phyloP scores from a whole-genome alignment of 2,888 invertebrate genomes.

The Chromoteleia sp. region DNA sequence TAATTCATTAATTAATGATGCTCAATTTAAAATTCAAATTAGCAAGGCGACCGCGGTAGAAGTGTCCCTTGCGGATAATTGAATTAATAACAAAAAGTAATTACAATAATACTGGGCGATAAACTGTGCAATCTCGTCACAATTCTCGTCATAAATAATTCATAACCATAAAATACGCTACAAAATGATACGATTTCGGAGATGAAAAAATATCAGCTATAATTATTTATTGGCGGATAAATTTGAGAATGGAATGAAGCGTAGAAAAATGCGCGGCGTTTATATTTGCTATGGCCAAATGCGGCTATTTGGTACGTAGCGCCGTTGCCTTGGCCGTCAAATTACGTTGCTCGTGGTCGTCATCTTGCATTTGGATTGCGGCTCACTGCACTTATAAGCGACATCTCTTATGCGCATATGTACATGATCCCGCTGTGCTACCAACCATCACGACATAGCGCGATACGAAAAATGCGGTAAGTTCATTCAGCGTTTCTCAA shows the following conservation, averaged over 20 bases:
- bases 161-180: constrained; percentile 6
- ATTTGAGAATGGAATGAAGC: constrained; percentile 2
- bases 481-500: constrained; percentile 78
- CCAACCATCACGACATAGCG: constrained; percentile 71
- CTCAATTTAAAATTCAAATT: constrained; percentile 24
- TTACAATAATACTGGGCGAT: constrained; percentile 11
- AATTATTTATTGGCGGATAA: constrained; percentile 42
- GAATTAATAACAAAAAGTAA: constrained; percentile 23
- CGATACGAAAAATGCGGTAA: constrained; percentile 73
- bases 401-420: constrained; percentile 70
- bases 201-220: constrained; percentile 16
- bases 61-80: not conserved
- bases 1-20: constrained; percentile 41
- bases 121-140: not conserved
- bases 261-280: constrained; percentile 24
- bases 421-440: constrained; percentile 72
- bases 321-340: constrained; percentile 43
- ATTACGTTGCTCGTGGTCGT: constrained; percentile 67
- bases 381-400: constrained; percentile 72
- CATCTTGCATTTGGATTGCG: constrained; percentile 73
- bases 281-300: constrained; percentile 29
- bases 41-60: not conserved
- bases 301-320: constrained; percentile 32
- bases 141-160: constrained; percentile 14
- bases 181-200: constrained; percentile 34